Conservation (phyloP, 2,888 invertebrate genomes). For the Lobophora halterata region DNA sequence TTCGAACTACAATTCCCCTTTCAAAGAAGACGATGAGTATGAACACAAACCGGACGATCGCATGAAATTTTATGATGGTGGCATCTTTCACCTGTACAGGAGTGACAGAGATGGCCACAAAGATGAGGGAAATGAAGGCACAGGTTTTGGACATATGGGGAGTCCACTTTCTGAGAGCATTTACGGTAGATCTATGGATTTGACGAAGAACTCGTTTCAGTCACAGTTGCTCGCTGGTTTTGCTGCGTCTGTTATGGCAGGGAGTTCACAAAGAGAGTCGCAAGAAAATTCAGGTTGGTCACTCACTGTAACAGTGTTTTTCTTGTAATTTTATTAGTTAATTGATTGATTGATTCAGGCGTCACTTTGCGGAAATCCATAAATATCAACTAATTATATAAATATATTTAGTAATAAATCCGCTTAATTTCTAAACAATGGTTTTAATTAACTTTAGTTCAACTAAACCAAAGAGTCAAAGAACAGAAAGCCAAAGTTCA, state of each 20-base stretch:
- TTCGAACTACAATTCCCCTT: constrained; percentile 60
- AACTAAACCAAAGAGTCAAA: no score
- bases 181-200: constrained; percentile 68
- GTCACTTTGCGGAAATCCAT: no score
- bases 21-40: constrained; percentile 65
- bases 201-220: constrained; percentile 68
- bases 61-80: constrained; percentile 63
- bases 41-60: constrained; percentile 55
- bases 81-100: constrained; percentile 67
- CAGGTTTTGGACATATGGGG: constrained; percentile 51
- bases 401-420: no score
- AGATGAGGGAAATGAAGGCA: constrained; percentile 45
- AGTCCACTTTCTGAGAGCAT: constrained; percentile 59
- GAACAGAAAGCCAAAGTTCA: no score
- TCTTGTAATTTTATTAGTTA: no score
- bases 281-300: constrained; percentile 60
- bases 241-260: constrained; percentile 68
- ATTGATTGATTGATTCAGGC: no score
- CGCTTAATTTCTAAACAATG: no score
- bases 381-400: no score
- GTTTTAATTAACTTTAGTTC: no score
- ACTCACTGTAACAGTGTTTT: no score
- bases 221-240: constrained; percentile 70
- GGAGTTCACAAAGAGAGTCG: constrained; percentile 59
- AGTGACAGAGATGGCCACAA: constrained; percentile 56